Evolutionary conservation across 2,888 invertebrate genomes (phyloP), one percentile per base, ranked within the genome.

Genomic region (Luperina nickerlii): DNA sequence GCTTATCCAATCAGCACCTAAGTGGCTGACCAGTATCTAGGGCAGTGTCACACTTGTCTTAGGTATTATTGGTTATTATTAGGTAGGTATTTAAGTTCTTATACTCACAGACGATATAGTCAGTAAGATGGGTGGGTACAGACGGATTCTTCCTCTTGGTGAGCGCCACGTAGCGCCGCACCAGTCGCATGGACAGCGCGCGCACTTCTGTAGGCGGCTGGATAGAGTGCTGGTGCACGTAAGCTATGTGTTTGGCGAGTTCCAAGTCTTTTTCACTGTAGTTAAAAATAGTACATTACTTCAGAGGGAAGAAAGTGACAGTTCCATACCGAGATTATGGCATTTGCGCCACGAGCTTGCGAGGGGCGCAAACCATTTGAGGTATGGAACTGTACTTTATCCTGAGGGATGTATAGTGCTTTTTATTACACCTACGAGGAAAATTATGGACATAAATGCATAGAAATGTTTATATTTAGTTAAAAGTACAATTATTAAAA

Each of bases 171-270:
- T 99, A 99, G 70, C 99, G 98, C 24, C 99, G 97, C 98, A 99
- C 99, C 0, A 99, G 97, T 76, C 98, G 98, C 99, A 99, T 99
- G 91, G 99, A 98, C 78, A 99, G 96, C 11, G 99, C 98, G 89
- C 98, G 97, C 76, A 98, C 97, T n/a, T 97, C 95, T 70, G 98
- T 97, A 3, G 98, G 98, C 20, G 99, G 99, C 95, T 99, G 99
- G 78, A 97, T 97, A 88, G 98, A 98, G 96, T 99, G 98, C 92
- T 98, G 98, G 95, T 99, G 99, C 62, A 99, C 99, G 94, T 99
- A 99, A 0, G 99, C 99, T 81, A 99, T 99, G 95, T 99, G 99
- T 94, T 99, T 98, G 20, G 99, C 99, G 79, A 99, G 97, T 90
- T 99, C 97, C 89, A 98, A 93, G 92, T 98, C 98, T 87, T 98